Conservation (phyloP, 2,797 vertebrate species). For the Clarias platycephalus region DNA sequence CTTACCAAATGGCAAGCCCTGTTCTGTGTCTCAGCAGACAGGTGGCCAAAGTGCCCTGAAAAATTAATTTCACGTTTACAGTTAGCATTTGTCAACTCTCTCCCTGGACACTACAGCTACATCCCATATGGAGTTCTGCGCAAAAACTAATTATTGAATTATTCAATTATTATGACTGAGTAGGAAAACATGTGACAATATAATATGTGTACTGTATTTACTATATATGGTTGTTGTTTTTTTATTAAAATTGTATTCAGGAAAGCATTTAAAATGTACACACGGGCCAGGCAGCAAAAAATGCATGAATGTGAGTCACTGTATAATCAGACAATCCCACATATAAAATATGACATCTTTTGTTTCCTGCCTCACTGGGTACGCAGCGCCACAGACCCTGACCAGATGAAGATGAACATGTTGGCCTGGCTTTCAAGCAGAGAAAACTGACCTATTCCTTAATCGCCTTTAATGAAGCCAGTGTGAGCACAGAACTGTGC, state of each 20-base stretch:
- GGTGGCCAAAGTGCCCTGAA: slow-evolving; percentile 65
- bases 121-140: slow-evolving; percentile 50
- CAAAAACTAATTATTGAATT: slow-evolving; percentile 43
- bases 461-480: slow-evolving; percentile 77
- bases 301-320: slow-evolving; percentile 53
- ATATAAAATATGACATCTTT: slow-evolving; percentile 60
- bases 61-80: slow-evolving; percentile 62
- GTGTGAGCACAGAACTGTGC: slow-evolving; percentile 65
- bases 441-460: slow-evolving; percentile 75
- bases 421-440: slow-evolving; percentile 64
- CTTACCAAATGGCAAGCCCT: slow-evolving; percentile 59
- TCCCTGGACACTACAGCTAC: slow-evolving; percentile 49
- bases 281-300: slow-evolving; percentile 16
- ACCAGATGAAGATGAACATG: slow-evolving; percentile 64
- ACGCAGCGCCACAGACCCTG: slow-evolving; percentile 51
- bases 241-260: neutral
- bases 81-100: slow-evolving; percentile 60
- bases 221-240: neutral
- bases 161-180: neutral
- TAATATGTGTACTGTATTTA: neutral
- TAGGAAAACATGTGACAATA: neutral
- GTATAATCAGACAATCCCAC: slow-evolving; percentile 65
- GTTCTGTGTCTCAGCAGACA: slow-evolving; percentile 66
- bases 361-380: slow-evolving; percentile 64
- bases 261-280: neutral